A percentile compares a stretch with the other conserved stretches of the same genome.
phyloP scores from a whole-genome alignment of 2,113 vertebrate genomes.

The Aramus guarauna region DNA sequence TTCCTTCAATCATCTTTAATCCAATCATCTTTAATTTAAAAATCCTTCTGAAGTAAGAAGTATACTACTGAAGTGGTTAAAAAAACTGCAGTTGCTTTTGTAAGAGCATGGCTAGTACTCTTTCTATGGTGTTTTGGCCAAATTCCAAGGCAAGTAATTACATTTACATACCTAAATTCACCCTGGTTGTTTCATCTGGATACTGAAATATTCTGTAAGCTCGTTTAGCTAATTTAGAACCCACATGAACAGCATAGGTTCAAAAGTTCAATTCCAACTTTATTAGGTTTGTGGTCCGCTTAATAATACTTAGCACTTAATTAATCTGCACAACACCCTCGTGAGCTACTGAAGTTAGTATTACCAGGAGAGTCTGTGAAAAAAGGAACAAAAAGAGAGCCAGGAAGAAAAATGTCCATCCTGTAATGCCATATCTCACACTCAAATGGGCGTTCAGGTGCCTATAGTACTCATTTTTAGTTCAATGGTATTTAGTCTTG shows the following conservation, averaged over 20 bases:
- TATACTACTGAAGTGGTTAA: neutral
- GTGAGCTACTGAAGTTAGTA: constrained; percentile 40
- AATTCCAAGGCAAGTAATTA: constrained; percentile 47
- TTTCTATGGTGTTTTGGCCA: neutral
- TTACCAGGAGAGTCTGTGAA: neutral
- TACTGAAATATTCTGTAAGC: constrained; percentile 42
- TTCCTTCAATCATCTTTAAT: neutral
- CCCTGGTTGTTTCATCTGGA: constrained; percentile 34
- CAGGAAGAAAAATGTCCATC: constrained; percentile 1
- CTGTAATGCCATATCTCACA: neutral
- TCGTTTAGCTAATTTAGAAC: constrained; percentile 55
- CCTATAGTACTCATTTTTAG: neutral
- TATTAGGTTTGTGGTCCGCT: constrained; percentile 41
- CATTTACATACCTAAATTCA: constrained; percentile 57
- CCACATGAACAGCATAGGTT: constrained; percentile 35
- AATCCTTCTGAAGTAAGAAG: neutral
- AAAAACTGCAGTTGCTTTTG: neutral
- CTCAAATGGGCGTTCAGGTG: neutral
- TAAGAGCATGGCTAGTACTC: neutral
- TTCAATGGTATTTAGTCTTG: neutral
- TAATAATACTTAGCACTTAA: constrained; percentile 65
- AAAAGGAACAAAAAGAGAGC: neutral
- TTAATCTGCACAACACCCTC: constrained; percentile 53
- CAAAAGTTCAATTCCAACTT: constrained; percentile 60
- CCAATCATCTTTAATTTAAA: neutral